These are phyloP conservation scores for Siniperca obscura DNA, from an alignment of 2,797 vertebrate genomes.

Conservation along the genomic window DNA sequence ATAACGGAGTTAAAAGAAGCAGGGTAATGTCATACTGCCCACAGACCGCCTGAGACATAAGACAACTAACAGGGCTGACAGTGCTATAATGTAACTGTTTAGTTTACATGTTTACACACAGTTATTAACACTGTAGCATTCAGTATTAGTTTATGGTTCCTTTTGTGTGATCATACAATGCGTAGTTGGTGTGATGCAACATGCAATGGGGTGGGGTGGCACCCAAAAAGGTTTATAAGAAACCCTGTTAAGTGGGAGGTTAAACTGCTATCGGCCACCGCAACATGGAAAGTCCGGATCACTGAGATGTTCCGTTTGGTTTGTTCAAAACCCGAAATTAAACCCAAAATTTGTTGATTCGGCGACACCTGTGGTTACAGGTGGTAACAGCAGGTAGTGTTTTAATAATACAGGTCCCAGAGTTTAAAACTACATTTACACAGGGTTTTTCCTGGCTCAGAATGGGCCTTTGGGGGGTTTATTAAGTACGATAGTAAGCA, in stretches of 20 bases:
- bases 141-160: not conserved
- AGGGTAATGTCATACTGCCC: constrained; percentile 12
- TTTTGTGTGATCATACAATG: not conserved
- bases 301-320: not conserved
- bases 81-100: not conserved
- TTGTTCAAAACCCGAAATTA: not conserved
- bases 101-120: not conserved
- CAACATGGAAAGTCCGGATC: not conserved
- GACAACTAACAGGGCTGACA: constrained; percentile 12
- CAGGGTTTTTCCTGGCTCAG: too few species aligned
- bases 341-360: not conserved
- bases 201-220: not conserved
- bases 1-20: constrained; percentile 6
- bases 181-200: not conserved
- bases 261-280: not conserved
- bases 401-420: not conserved
- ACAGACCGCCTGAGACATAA: constrained; percentile 8
- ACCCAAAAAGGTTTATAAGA: not conserved
- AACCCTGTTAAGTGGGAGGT: not conserved
- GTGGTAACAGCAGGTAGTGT: not conserved
- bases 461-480: too few species aligned
- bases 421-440: not conserved
- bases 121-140: not conserved
- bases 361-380: not conserved
- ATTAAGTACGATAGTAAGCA: too few species aligned